These are phyloP conservation scores for Nezara viridula DNA, from an alignment of 2,888 invertebrate genomes.

Conservation along the genomic window DNA sequence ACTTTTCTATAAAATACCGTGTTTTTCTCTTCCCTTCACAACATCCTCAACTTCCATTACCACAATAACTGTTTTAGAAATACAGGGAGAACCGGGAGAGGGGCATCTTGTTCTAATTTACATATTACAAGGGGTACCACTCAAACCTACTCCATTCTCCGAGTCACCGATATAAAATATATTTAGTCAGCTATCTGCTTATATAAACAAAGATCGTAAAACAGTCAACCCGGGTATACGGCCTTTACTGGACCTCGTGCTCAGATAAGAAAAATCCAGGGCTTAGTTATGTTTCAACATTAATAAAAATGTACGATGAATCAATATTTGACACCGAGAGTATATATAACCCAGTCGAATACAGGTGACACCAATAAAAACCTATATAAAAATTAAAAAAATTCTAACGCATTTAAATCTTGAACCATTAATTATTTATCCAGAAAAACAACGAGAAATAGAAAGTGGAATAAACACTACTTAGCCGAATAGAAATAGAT, in stretches of 20 bases:
- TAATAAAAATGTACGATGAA: constrained; percentile 2
- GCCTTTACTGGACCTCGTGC: neutral
- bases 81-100: constrained; percentile 9
- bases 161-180: constrained; percentile 46
- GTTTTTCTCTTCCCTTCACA: neutral
- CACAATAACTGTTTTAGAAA: constrained; percentile 44
- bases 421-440: too few species aligned
- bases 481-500: too few species aligned
- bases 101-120: constrained; percentile 42
- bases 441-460: too few species aligned
- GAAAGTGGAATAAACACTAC: too few species aligned
- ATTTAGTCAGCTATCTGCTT: constrained; percentile 47
- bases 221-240: neutral
- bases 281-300: neutral
- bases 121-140: constrained; percentile 51
- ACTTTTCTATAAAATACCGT: neutral
- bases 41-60: neutral
- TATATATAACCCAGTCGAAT: neutral
- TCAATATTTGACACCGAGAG: neutral
- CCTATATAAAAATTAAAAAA: neutral
- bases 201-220: constrained; percentile 49
- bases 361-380: neutral
- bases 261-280: neutral
- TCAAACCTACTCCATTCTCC: constrained; percentile 37
- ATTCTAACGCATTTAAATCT: too few species aligned